Evolutionary conservation across 2,113 vertebrate genomes (phyloP), one percentile per base, ranked within the genome.

Genomic region (Centropus bengalensis): DNA sequence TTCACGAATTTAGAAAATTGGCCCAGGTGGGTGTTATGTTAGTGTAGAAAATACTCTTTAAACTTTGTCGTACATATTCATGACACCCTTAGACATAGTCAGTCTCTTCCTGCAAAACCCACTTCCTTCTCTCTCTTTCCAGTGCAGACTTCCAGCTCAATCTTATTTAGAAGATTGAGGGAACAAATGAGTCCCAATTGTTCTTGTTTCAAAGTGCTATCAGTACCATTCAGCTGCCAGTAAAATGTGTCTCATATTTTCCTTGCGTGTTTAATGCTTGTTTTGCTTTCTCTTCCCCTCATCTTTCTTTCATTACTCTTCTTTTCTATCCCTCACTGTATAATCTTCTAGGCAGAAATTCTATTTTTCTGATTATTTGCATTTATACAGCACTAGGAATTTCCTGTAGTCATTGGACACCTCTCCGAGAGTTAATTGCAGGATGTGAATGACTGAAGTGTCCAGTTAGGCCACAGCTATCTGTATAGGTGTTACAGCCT

Each of bases 1-100:
- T 84, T 92, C 88, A 93, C 75, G 36, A 76, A 77, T 88, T 97
- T 88, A 82, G 45, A 87, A 95, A 84, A 89, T 42, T 80, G 91
- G 42, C 73, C 59, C 84, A 82, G 36, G 42, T 80, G 82, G 84
- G 81, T 82, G 27, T 86, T 92, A 86, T 33, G 56, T 90, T 96
- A 79, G 82, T 96, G 82, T 75, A 56, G 45, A 96, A 89, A 91
- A 71, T 77, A n/a, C 60, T 74, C 75, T 78, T 59, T 89, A 89
- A 81, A 79, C 92, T 93, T 94, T 91, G 87, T 82, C 94, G 77
- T 51, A 16, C 27, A 14, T 82, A 59, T 87, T 94, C 51, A 32
- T 84, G 89, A 97, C 86, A 54, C 74, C 74, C 89, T 97, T 86
- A 91, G 59, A 88, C n/a, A 52, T 89, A 49, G 93, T 89, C 51